phyloP scores from a whole-genome alignment of 2,113 vertebrate genomes.

The Ondatra zibethicus region DNA sequence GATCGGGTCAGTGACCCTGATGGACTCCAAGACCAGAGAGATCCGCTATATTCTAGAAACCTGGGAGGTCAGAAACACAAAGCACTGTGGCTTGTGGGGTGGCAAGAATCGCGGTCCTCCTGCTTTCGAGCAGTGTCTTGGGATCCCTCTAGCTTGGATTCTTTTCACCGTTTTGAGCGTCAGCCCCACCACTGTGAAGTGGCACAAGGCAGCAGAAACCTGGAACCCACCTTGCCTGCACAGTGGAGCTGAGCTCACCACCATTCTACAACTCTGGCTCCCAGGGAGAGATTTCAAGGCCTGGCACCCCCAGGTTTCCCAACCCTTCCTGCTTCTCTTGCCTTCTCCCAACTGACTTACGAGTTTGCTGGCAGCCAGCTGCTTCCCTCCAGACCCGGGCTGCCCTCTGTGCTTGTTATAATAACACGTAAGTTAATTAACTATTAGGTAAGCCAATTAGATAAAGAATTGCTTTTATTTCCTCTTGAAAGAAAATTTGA shows the following conservation, averaged over 20 bases:
- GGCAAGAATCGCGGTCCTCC: not conserved
- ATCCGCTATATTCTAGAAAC: not conserved
- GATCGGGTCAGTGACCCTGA: not conserved
- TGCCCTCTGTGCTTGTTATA: not conserved
- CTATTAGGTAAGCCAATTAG: slow-evolving; percentile 1
- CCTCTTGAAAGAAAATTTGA: slow-evolving; percentile 11
- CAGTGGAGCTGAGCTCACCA: not conserved
- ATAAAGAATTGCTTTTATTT: not conserved
- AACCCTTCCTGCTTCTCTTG: not conserved
- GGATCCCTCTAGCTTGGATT: not conserved
- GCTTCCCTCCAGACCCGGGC: not conserved
- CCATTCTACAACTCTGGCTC: not conserved
- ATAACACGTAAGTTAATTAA: not conserved
- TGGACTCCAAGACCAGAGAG: not conserved
- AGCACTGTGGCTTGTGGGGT: no score
- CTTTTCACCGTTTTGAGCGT: not conserved
- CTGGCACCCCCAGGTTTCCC: not conserved
- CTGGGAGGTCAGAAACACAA: not conserved
- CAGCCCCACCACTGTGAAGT: not conserved
- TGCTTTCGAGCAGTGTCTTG: not conserved
- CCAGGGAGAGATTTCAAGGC: not conserved
- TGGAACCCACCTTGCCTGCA: not conserved
- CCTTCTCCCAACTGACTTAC: not conserved
- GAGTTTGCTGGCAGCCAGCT: not conserved
- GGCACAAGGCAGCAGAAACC: not conserved